Base-by-base conservation (phyloP, 2,113 vertebrate genomes). In the Myrmecobius fasciatus region DNA sequence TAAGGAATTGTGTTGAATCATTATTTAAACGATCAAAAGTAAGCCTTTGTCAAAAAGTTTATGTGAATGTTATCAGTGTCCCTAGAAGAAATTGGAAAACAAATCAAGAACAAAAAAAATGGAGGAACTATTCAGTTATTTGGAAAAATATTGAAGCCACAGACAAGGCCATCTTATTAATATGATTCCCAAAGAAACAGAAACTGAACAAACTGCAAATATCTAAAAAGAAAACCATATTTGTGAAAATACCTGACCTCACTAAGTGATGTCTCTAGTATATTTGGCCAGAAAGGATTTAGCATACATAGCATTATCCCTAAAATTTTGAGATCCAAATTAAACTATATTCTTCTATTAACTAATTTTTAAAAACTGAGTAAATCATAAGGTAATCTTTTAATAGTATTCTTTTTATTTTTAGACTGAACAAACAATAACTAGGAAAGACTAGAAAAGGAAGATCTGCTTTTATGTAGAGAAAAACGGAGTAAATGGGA, bases 341-440 rank as follows among this genome's bases (percentile, higher is more conserved):
- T 36, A 75, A 1, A n/a, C 12, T 53, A 47, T 17, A 67, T 0
- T 90, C 43, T 48, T 31, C 11, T 91, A 54, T 94, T 94, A 46
- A 93, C 89, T 93, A 60, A 91, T 75, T 56, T 43, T 10, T 54
- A 93, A 95, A 95, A 94, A 17, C 43, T 43, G 52, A 93, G 11
- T 52, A 94, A 89, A 48, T 2, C 10, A 88, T 90, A 93, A 53
- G 20, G 4, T 17, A 11, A 52, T 24, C 20, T 91, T 91, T 47
- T 52, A 93, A 60, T 89, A 17, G 88, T 25, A 3, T 53, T 20
- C 24, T 67, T 90, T 75, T 60, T 43, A 88, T 60, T 43, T 90
- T 49, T 51, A 46, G 53, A n/a, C 56, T 91, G 0, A 52, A 89
- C 17, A 92, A 92, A 49, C 1, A 93, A 22, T 6, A 92, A 92